Base-by-base conservation (phyloP, 2,113 vertebrate species). In the Axis porcinus region DNA sequence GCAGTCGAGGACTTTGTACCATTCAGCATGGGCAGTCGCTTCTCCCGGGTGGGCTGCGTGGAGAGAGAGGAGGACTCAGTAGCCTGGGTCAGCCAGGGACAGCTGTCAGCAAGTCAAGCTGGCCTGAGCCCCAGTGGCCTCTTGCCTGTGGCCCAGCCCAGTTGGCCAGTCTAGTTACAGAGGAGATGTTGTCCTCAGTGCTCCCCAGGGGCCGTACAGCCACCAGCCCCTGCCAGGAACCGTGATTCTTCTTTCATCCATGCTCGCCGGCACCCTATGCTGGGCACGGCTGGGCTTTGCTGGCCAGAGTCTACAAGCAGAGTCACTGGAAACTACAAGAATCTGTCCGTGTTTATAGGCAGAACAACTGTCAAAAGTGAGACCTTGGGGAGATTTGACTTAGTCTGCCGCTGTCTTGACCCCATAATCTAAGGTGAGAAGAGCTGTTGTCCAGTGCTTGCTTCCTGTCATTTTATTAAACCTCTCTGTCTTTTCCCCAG, bases 31-130 rank as follows among this genome's bases (percentile, higher is more conserved):
- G 30, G 16, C 82, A 54, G 62, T 79, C 11, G 1, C 54, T 97
- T 91, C 89, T 94, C 86, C 40, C 82, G 88, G 2, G 27, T 19
- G 19, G 78, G 16, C 57, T 60, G 13, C 23, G 17, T 45, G 58
- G 76, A 95, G 74, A 60, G 33, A 10, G 45, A 13, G 45, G 70
- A 82, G 2, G 21, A 17, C 88, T 94, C 90, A 10, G 57, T n/a
- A 76, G 62, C 54, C 96, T 11, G 27, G 54, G 67, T 55, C 19
- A 45, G 96, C 76, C 96, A 82, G 55, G 70, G 58, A 62, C 11
- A 83, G 93, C 89, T 21, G 36, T 91, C 94, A 54, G 33, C 93
- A 76, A 60, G 54, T n/a, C 81, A 85, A 82, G 96, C 78, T 57
- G 97, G 54, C 78, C 79, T 14, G 70, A 47, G 91, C 86, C 62